These are phyloP conservation scores for Cricetomys ansorgei DNA, from an alignment of 2,113 vertebrate species.

Conservation along the genomic window DNA sequence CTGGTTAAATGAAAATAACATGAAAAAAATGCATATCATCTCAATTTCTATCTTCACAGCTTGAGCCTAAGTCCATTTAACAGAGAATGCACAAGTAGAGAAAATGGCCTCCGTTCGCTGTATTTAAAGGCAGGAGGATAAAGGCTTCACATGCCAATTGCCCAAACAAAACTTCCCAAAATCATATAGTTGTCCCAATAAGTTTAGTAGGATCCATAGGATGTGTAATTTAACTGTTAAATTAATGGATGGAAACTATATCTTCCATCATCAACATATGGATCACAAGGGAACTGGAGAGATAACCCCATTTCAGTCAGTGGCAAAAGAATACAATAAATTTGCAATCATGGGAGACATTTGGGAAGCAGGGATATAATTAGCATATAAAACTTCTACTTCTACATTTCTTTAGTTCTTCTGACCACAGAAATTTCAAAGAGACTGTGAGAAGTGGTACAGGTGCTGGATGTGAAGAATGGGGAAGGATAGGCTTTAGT, in stretches of 20 bases:
- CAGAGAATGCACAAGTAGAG: background rate
- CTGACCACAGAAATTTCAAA: background rate
- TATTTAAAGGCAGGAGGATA: background rate
- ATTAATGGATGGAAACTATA: background rate
- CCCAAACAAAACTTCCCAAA: background rate
- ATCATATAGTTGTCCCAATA: background rate
- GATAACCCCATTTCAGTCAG: background rate
- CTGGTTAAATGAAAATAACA: conserved; percentile 7
- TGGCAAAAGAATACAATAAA: background rate
- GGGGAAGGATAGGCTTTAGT: background rate
- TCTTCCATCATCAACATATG: background rate
- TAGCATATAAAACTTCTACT: background rate
- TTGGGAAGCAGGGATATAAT: background rate
- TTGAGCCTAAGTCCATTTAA: background rate
- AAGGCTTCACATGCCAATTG: background rate
- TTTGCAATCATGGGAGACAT: background rate
- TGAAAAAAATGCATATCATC: background rate
- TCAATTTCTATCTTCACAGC: background rate
- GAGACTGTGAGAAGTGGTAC: background rate
- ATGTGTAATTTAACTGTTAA: background rate
- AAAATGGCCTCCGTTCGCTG: background rate
- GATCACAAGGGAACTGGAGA: background rate
- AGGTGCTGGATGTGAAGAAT: background rate
- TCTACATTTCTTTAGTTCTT: background rate
- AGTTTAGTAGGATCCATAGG: background rate